These are phyloP conservation scores for Hystrix cristata DNA, from an alignment of 2,113 vertebrate genomes.

Conservation along the genomic window DNA sequence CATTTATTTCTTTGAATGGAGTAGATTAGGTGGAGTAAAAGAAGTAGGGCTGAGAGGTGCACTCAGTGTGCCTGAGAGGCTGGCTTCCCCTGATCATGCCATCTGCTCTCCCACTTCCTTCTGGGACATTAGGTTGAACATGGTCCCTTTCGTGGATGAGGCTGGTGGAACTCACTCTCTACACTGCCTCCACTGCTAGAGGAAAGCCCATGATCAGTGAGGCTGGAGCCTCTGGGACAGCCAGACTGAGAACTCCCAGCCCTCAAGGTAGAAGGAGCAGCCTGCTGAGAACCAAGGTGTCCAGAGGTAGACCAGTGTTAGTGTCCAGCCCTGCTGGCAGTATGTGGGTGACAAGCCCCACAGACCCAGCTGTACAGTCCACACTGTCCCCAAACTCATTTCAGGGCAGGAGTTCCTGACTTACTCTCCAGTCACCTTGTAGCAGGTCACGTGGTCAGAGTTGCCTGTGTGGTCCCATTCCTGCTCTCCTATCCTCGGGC, in stretches of 20 bases:
- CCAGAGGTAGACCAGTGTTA: not conserved
- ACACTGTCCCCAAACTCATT: not conserved
- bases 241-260: not conserved
- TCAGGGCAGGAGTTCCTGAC: not conserved
- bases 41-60: not conserved
- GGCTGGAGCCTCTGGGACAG: not conserved
- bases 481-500: not conserved
- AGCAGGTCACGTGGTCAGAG: not conserved
- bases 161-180: not conserved
- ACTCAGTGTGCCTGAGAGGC: not conserved
- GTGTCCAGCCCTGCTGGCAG: not conserved
- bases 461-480: not conserved
- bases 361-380: not conserved
- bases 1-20: not conserved
- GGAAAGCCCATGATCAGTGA: not conserved
- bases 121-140: not conserved
- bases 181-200: not conserved
- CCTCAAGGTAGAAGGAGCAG: not conserved
- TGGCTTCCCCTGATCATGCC: not conserved
- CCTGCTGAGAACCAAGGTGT: not conserved
- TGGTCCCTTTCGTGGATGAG: not conserved
- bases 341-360: not conserved
- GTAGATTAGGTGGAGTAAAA: not conserved
- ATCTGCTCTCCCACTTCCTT: not conserved
- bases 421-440: not conserved